Evolutionary conservation across 2,888 invertebrate species (phyloP), one percentile per base, ranked within the genome.

Genomic region (Apodemia zela): DNA sequence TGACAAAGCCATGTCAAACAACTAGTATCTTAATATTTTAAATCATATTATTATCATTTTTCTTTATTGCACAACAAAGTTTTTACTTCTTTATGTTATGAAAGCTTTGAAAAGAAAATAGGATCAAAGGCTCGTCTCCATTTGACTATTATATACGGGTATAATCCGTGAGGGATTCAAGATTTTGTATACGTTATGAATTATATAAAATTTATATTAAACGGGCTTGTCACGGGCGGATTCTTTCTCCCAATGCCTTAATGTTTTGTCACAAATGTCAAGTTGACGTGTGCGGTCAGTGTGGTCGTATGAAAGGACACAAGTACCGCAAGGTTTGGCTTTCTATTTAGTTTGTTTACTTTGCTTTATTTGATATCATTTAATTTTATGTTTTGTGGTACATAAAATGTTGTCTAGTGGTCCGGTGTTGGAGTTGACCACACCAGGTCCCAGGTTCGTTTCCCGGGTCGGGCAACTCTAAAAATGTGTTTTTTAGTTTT

Each of bases 281-380:
- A 51, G 49, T 51, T 18, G 49, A 51, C 21, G 45, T 29, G 10
- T 66, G 68, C 63, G 69, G 69, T 63, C 35, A 45, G 15, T 61
- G 65, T 63, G 64, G 68, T 60, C 54, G 11, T n/a, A 25, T 29
- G 42, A 54, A 54, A 18, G 54, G 54, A 54, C 54, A 21, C 21
- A 2, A 54, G 13, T 11, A 54, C 54, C 54, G 13, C 54, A 54
- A 54, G 21, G 54, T 21, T 5, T 25, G 54, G 25, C 18, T 54
- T 21, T 54, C 54, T 21, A 25, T 54, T 54, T 11, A 51, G 51
- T 21, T 51, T 51, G 25, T 51, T 51, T 13, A 18, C 42, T 42
- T 42, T 42, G 42, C 42, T 15, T 15, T 13, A 15, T 42, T 42
- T 42, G 15, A 42, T 42, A 15, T 15, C 15, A 42, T 4, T 5